Evolutionary conservation across 2,797 vertebrate species (phyloP).

Genomic region (Astyanax mexicanus): DNA sequence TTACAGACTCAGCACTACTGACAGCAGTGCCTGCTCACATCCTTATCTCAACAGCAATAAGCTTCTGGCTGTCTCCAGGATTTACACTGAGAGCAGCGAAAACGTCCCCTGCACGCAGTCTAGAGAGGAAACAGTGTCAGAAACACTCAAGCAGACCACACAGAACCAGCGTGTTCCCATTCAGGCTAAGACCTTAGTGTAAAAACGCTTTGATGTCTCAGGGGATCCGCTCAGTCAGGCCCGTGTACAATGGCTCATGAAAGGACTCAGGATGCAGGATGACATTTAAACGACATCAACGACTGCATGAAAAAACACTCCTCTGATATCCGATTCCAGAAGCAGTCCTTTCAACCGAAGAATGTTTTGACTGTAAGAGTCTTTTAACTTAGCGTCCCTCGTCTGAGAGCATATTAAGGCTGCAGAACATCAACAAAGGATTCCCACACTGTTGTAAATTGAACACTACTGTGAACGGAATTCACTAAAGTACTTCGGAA

Average conservation of each 20-base stretch:
- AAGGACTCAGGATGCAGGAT: constrained; percentile 1
- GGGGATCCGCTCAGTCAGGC: constrained; percentile 1
- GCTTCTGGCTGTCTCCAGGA: constrained; percentile 12
- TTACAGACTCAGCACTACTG: neutral
- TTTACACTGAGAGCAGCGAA: neutral
- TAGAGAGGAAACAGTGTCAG: constrained; percentile 13
- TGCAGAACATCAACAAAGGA: neutral
- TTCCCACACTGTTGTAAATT: neutral
- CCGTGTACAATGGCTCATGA: constrained; percentile 14
- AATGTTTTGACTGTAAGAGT: neutral
- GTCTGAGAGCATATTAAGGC: neutral
- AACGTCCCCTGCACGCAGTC: neutral
- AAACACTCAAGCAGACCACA: constrained; percentile 15
- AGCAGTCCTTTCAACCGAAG: neutral
- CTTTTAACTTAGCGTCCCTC: neutral
- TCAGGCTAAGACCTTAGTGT: constrained; percentile 11
- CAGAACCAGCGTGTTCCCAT: constrained; percentile 1
- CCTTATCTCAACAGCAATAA: neutral
- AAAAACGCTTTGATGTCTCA: constrained; percentile 13
- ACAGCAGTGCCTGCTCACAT: constrained; percentile 1
- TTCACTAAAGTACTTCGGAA: too few relatives aligned
- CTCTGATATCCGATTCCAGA: neutral
- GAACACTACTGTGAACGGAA: too few relatives aligned
- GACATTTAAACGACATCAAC: neutral
- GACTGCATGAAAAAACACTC: neutral